phyloP scores from a whole-genome alignment of 2,888 invertebrate genomes.

The Atethmia centrago region DNA sequence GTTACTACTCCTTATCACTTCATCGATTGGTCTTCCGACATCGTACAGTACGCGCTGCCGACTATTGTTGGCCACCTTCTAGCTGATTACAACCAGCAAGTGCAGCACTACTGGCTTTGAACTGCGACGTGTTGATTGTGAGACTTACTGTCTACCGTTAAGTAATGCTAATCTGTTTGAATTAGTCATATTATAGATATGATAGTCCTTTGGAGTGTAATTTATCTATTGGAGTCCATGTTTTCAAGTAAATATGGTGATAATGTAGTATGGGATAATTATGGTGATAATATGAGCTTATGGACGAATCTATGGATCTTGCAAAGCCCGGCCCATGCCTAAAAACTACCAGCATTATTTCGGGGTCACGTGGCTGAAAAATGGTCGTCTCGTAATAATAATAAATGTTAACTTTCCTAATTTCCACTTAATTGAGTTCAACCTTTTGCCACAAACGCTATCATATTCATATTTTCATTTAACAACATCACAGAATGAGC shows the following conservation, averaged over 20 bases:
- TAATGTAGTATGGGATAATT: not conserved
- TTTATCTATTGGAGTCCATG: not conserved
- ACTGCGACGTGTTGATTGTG: slow-evolving; percentile 19
- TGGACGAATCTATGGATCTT: not conserved
- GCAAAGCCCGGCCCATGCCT: no score
- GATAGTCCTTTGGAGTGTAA: not conserved
- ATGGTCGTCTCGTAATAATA: not conserved
- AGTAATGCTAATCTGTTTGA: slow-evolving; percentile 20
- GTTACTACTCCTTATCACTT: not conserved
- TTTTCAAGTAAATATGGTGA: not conserved
- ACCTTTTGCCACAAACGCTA: slow-evolving; percentile 16
- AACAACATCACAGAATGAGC: slow-evolving; percentile 39
- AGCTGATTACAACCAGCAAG: slow-evolving; percentile 9
- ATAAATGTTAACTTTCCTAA: not conserved
- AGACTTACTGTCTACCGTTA: not conserved
- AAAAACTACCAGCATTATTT: slow-evolving; percentile 1
- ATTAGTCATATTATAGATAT: slow-evolving; percentile 9
- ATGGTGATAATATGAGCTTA: not conserved
- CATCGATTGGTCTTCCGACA: slow-evolving; percentile 20
- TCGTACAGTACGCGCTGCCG: slow-evolving; percentile 6
- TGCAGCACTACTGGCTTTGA: not conserved
- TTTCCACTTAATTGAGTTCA: slow-evolving; percentile 15
- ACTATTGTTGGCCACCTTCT: slow-evolving; percentile 17
- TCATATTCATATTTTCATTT: slow-evolving; percentile 45
- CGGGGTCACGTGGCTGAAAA: not conserved